phyloP scores from a whole-genome alignment of 2,797 vertebrate genomes.

The Ammospiza maritima region DNA sequence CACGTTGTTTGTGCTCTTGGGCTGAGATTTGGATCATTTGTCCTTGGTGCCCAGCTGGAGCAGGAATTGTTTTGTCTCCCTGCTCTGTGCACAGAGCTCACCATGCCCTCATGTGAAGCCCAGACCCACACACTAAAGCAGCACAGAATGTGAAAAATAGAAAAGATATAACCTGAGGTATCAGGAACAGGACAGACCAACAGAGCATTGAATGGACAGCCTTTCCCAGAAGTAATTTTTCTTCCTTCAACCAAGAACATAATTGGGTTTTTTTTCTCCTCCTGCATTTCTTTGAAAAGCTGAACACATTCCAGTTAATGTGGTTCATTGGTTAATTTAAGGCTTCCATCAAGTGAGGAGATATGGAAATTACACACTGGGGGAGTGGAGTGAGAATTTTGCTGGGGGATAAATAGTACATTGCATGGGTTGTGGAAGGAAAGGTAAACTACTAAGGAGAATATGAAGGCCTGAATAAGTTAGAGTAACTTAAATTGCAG shows the following conservation, averaged over 20 bases:
- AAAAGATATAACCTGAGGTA: background rate
- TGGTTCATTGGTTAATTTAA: background rate
- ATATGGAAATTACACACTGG: rapidly evolving
- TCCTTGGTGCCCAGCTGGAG: too few relatives aligned
- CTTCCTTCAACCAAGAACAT: background rate
- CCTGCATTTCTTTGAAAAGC: background rate
- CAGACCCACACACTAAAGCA: background rate
- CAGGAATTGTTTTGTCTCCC: too few relatives aligned
- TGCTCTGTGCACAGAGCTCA: background rate
- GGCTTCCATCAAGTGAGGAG: background rate
- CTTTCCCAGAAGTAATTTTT: background rate
- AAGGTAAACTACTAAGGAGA: background rate
- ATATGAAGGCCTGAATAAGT: background rate
- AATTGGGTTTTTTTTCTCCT: background rate
- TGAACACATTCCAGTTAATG: background rate
- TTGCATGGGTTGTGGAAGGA: background rate
- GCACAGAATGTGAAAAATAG: background rate
- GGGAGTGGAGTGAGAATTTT: background rate
- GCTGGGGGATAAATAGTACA: background rate
- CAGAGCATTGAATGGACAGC: background rate
- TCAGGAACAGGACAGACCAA: background rate
- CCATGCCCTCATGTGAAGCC: rapidly evolving
- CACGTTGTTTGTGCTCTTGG: too few relatives aligned
- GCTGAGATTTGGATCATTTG: too few relatives aligned
- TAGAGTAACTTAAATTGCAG: background rate